Base-by-base conservation (phyloP, 2,113 vertebrate species). In the Agelaius tricolor region DNA sequence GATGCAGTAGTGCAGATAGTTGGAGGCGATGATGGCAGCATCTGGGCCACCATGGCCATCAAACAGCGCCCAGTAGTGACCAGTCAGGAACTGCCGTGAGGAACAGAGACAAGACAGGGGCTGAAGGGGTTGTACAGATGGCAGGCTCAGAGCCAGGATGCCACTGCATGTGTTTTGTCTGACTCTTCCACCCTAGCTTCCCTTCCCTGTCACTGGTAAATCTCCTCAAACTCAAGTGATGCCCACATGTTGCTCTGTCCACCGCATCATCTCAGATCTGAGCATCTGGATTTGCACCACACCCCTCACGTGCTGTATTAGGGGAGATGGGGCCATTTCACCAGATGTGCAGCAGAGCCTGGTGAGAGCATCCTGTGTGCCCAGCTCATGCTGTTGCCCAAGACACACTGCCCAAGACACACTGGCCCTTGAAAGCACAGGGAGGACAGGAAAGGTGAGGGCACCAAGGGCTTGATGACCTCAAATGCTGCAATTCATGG, bases 1-100 rank as follows among this genome's bases (percentile, higher is more conserved):
- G 90, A 98, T 97, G 95, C 98, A 98, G 97, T 97, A 98, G 85
- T 98, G 98, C 91, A 98, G 55, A 59, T 98, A 97, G 84, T 98
- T 98, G 94, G 98, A 98, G 62, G 98, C 98, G 2, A 98, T 92
- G 65, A 98, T 96, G 69, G 98, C 98, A 47, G 98, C 98, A 2
- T 97, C 94, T 6, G 98, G 97, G 47, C 98, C 98, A 0, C 98
- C 98, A 0, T 98, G 98, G 44, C 98, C 98, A 16, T 98, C 98
- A 65, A 98, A 98, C 51, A 98, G 90, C 0, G 98, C 98, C 98
- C 98, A 98, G 91, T 98, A 98, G 67, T 95, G 97, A 83, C 97
- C 97, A 6, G 84, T 97, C 58, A 98, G 87, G 57, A 98, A 97
- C 98, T 98, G 94, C 79, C 28, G 2, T 5, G 52, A 54, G 23